Evolutionary conservation across 2,797 vertebrate species (phyloP).

Genomic region (Spinibarbus caldwelli): DNA sequence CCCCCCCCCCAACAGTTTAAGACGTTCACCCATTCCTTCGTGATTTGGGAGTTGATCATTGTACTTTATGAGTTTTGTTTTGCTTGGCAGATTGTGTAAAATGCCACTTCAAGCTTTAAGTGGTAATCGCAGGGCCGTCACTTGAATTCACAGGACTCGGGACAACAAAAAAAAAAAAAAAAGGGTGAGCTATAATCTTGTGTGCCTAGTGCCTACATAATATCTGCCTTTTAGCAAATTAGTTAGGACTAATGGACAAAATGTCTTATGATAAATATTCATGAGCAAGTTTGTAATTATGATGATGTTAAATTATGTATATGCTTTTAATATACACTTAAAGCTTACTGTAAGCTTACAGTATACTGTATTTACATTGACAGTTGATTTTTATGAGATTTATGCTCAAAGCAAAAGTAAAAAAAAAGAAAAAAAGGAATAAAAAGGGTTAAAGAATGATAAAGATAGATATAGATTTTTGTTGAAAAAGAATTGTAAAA

Average conservation of each 20-base stretch:
- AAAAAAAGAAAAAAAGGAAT: too few species aligned
- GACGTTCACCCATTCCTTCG: neutral
- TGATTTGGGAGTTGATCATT: neutral
- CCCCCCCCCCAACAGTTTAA: too few species aligned
- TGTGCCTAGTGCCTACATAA: neutral
- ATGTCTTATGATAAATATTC: neutral
- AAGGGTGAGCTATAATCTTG: neutral
- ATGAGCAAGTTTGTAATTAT: neutral
- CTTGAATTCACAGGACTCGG: neutral
- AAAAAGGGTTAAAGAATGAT: neutral
- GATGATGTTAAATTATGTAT: conserved; percentile 5
- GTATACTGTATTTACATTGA: neutral
- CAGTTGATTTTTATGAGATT: neutral
- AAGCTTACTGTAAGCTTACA: neutral
- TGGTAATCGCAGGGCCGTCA: neutral
- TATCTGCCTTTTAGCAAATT: neutral
- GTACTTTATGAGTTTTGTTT: conserved; percentile 1
- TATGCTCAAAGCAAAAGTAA: neutral
- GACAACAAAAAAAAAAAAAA: too few species aligned
- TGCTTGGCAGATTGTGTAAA: neutral
- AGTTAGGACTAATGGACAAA: neutral
- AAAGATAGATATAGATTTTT: neutral
- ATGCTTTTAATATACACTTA: neutral
- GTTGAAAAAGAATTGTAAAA: neutral
- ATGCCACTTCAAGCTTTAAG: neutral